A percentile compares a stretch with the other conserved stretches of the same genome.
phyloP scores from a whole-genome alignment of 2,888 invertebrate genomes.

The Cataglyphis altisquamis region DNA sequence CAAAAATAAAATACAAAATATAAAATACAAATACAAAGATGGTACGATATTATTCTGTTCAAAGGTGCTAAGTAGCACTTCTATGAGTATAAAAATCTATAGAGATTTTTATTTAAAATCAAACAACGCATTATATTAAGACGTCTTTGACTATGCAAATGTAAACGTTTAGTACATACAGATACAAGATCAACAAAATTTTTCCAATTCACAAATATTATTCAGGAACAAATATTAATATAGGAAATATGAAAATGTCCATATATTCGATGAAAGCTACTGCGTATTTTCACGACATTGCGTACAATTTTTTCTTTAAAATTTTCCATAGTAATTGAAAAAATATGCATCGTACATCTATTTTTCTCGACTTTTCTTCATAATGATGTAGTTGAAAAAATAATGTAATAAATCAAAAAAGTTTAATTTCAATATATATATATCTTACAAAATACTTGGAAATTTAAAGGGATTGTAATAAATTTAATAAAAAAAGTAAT shows the following conservation, averaged over 20 bases:
- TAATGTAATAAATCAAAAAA: background rate
- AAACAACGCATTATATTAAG: slow-evolving; percentile 18
- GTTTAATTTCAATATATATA: background rate
- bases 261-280: background rate
- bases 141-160: background rate
- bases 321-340: background rate
- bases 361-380: background rate
- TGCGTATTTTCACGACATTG: background rate
- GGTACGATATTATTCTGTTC: background rate
- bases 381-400: background rate
- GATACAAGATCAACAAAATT: background rate
- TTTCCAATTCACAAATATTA: background rate
- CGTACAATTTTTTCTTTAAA: background rate
- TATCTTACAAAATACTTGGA: background rate
- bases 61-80: slow-evolving; percentile 23
- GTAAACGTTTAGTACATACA: background rate
- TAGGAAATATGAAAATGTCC: background rate
- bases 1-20: background rate
- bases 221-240: too few relatives aligned
- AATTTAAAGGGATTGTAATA: background rate
- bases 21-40: background rate
- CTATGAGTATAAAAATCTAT: slow-evolving; percentile 1
- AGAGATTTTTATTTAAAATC: background rate
- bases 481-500: background rate
- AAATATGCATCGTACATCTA: background rate